Evolutionary conservation across 30 jellyfish, hydroid and myxozoan genomes (phyloP).

Genomic region (Rhopilema esculentum): DNA sequence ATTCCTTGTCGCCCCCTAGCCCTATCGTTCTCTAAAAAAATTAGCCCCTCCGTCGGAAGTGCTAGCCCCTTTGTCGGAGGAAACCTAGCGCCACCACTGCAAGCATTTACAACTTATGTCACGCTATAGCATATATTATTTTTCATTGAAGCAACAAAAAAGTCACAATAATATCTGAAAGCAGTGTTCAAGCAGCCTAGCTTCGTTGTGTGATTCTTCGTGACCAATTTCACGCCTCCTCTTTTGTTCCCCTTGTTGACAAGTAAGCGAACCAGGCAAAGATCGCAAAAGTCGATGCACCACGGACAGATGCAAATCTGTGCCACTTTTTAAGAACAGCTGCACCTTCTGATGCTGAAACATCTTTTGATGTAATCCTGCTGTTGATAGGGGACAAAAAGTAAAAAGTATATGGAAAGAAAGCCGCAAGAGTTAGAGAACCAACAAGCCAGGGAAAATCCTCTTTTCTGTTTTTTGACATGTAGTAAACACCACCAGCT

Average conservation of each 20-base stretch:
- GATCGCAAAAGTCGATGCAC: constrained; percentile 44
- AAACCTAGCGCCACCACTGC: too few species aligned
- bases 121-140: too few species aligned
- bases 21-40: too few species aligned
- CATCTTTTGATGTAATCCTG: constrained; percentile 20
- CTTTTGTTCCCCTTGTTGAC: constrained; percentile 14
- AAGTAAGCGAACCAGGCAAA: constrained; percentile 62
- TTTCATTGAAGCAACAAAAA: too few species aligned
- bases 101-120: too few species aligned
- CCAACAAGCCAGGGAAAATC: constrained; percentile 73
- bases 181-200: too few species aligned
- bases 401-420: constrained; percentile 52
- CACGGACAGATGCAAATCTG: constrained; percentile 55
- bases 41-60: too few species aligned
- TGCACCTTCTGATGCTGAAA: constrained; percentile 61
- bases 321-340: constrained; percentile 59
- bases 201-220: too few species aligned
- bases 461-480: constrained; percentile 59
- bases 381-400: constrained; percentile 60
- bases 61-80: too few species aligned
- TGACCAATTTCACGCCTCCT: background rate
- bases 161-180: too few species aligned
- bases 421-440: constrained; percentile 39
- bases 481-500: constrained; percentile 47
- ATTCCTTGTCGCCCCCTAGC: too few species aligned